A percentile compares a stretch with the other conserved stretches of the same genome.
These are phyloP conservation scores for Bos taurus DNA, from an alignment of 2,113 vertebrate genomes.

Conservation along the genomic window ARS-UCD2.0 NC_037342.1:46282501-46283000, in stretches of 20 bases:
- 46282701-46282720: neutral
- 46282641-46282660: neutral
- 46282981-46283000: neutral
- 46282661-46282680: neutral
- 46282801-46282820: neutral
- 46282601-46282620: neutral
- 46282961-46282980: neutral
- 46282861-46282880: neutral
- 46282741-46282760: neutral
- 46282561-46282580: neutral
- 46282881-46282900: neutral
- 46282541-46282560: neutral
- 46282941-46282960: neutral
- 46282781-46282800: neutral
- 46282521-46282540: neutral
- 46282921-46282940: neutral
- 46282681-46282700: neutral
- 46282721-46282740: neutral
- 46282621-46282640: neutral
- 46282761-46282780: neutral
- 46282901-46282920: neutral
- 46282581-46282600: neutral
- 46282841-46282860: conserved; percentile 31
- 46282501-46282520: neutral
- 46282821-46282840: conserved; percentile 18